Conservation (phyloP, 2,797 vertebrate genomes). For the Rhynchonycteris naso region DNA sequence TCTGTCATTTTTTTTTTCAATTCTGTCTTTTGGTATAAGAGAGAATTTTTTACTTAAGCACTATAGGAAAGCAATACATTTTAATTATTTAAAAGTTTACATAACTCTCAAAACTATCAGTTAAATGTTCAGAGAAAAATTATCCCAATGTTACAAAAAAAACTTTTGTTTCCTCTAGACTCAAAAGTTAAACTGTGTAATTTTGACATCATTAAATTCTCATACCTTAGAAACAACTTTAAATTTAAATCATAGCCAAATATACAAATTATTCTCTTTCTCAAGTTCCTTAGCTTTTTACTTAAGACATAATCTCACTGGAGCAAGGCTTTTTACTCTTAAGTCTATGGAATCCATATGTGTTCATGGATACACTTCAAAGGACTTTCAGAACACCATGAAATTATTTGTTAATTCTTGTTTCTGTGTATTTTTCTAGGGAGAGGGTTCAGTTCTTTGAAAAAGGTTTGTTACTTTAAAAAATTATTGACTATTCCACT, state of each 20-base stretch:
- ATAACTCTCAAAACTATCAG: not conserved
- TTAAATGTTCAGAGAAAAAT: not conserved
- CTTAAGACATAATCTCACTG: not conserved
- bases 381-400: not conserved
- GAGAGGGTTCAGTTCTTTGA: not conserved
- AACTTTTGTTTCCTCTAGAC: not conserved
- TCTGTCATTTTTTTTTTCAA: not conserved
- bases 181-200: not conserved
- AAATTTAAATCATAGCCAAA: not conserved
- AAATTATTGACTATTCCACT: not conserved
- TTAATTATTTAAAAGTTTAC: not conserved
- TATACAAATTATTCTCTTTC: not conserved
- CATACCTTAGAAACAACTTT: not conserved
- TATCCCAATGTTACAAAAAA: not conserved
- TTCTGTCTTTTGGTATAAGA: not conserved
- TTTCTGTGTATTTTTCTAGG: not conserved
- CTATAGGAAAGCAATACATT: not conserved
- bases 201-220: slow-evolving; percentile 22
- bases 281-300: not conserved
- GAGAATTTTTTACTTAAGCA: slow-evolving; percentile 2
- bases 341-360: not conserved
- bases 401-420: not conserved
- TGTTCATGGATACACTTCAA: not conserved
- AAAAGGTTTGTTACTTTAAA: not conserved
- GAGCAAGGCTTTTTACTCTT: not conserved